Base-by-base conservation (phyloP, 2,797 vertebrate genomes). In the Zenarchopterus dispar region DNA sequence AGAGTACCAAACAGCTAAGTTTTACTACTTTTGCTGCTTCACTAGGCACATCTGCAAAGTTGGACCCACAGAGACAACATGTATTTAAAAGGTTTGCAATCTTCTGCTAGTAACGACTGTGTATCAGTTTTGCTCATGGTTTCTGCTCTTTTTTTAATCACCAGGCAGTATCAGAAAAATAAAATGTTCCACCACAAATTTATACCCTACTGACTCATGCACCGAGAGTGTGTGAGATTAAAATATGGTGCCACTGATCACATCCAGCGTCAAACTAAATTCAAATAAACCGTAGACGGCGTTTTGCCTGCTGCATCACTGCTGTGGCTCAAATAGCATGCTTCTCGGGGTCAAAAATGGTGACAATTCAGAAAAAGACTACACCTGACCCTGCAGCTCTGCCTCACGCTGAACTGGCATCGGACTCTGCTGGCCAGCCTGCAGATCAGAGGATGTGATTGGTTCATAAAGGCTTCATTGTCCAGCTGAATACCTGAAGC, bases 401-500 rank as follows among this genome's bases (percentile, higher is more conserved):
- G 26, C 49, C 56, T 62, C 4, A 9, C 28, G 2, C 0, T 9
- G 60, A 2, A 11, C 65, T 41, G 61, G 42, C 5, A 23, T 49
- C 49, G 19, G 50, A 67, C 56, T 59, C 70, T 77, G 84, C 47
- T 17, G 36, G 36, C 36, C 13, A 4, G 36, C 13, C 1, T 15
- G 36, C 11, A 5, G 36, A 83, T 77, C 22, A 65, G 41, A 51
- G 66, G 78, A 80, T 81, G 54, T 55, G 80, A 86, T 80, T 83
- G 79, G 75, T 72, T 84, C 58, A 91, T 85, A 91, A 86, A 88
- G 85, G 72, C 70, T 58, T 68, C 80, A 84, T 91, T 92, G 91
- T 91, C 33, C 43, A 36, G 54, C 50, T 53, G 48, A 79, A 62
- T 54, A 76, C 71, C 54, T 56, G 61, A 64, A 70, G 62, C 36